Percentiles rank a stretch among this genome's conserved stretches.
Evolutionary conservation across 2,888 invertebrate genomes (phyloP).

Genomic region (Luffia ferchaultella): DNA sequence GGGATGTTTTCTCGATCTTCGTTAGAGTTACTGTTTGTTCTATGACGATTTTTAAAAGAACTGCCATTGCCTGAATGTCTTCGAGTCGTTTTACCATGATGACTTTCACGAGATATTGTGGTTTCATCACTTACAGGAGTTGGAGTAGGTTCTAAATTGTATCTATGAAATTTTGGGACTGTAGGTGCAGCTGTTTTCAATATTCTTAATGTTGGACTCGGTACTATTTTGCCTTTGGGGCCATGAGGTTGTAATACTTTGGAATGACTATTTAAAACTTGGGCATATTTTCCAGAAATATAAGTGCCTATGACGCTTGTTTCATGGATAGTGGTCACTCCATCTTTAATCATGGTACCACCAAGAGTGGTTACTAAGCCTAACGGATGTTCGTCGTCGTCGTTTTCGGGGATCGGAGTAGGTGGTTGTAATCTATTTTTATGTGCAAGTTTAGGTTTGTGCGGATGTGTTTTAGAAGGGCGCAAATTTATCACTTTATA

Average conservation of each 20-base stretch:
- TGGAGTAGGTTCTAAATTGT: constrained; percentile 72
- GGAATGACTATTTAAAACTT: constrained; percentile 84
- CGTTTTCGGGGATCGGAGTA: constrained; percentile 42
- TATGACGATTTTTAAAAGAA: constrained; percentile 68
- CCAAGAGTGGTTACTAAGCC: constrained; percentile 86
- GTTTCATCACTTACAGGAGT: constrained; percentile 65
- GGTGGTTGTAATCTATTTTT: constrained; percentile 49
- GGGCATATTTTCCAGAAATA: constrained; percentile 88
- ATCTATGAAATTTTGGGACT: constrained; percentile 57
- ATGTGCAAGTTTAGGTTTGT: constrained; percentile 48
- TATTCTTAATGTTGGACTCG: constrained; percentile 73
- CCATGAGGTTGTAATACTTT: constrained; percentile 61
- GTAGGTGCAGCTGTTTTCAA: constrained; percentile 80
- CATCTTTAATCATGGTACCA: constrained; percentile 84
- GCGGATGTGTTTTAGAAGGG: constrained; percentile 67
- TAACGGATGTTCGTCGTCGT: constrained; percentile 74
- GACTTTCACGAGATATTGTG: constrained; percentile 51
- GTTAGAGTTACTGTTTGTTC: constrained; percentile 31
- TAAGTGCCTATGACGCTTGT: constrained; percentile 90
- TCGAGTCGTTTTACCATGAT: constrained; percentile 60
- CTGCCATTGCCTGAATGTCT: constrained; percentile 53
- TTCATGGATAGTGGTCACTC: constrained; percentile 84
- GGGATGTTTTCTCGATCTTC: constrained; percentile 42
- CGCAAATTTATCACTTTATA: constrained; percentile 83
- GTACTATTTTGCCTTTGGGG: constrained; percentile 71